These are phyloP conservation scores for Caiman crocodilus DNA, from an alignment of 2,797 vertebrate genomes.

Conservation along the genomic window DNA sequence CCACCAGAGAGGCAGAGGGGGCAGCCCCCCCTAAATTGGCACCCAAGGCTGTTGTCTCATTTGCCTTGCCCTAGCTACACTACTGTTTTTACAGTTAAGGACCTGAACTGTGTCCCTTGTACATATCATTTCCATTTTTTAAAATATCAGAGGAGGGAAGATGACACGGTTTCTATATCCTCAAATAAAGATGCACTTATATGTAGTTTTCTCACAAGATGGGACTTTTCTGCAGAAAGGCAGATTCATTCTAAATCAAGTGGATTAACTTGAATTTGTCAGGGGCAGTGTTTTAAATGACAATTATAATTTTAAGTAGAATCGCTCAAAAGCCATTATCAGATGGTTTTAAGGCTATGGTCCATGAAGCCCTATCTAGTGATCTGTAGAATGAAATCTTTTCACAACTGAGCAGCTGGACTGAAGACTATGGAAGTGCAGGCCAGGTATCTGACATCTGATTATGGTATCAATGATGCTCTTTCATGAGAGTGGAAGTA, in stretches of 20 bases:
- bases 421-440: neutral
- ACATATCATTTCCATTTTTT: too few relatives aligned
- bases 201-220: too few relatives aligned
- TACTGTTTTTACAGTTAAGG: too few relatives aligned
- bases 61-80: too few relatives aligned
- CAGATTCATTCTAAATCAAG: neutral
- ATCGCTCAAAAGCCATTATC: neutral
- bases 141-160: neutral
- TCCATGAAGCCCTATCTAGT: neutral
- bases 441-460: neutral
- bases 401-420: neutral
- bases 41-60: too few relatives aligned
- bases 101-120: too few relatives aligned
- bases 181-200: neutral
- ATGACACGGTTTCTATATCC: neutral
- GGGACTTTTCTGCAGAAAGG: neutral
- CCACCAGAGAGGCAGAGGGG: too few relatives aligned
- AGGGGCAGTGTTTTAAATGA: neutral
- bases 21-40: too few relatives aligned
- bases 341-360: neutral
- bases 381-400: neutral
- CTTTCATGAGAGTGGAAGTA: neutral
- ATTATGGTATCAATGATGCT: neutral
- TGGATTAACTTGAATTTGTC: neutral
- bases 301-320: neutral